Evolutionary conservation across 1,140 invertebrate genomes (phyloP), one percentile per base, ranked within the genome.

Genomic region (Trachymyrmex cornetzi): DNA sequence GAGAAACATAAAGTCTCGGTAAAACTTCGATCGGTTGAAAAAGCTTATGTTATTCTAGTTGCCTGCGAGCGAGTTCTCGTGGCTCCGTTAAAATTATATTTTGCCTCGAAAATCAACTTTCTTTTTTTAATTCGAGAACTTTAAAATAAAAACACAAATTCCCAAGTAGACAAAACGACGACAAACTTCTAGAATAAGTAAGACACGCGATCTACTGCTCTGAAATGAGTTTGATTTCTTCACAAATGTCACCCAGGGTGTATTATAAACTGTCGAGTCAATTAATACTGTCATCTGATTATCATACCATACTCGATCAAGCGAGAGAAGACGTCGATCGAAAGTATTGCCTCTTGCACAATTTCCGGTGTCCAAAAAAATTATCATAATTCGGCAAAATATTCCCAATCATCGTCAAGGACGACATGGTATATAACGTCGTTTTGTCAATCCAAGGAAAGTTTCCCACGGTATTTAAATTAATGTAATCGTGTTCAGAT

Each of bases 381-480:
- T 71, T 81, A 81, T 6, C 77, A 81, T 57, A 57, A 71, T 57
- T 24, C 64, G 48, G 1, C 44, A 11, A 72, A 74, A 12, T 19
- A 16, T 74, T 84, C 53, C 24, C 69, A 61, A 38, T 50, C 34
- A 34, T 12, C 30, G 69, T 24, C 34, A 44, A 82, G 67, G 55
- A 30, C 64, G 64, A 19, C 19, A 48, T 38, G 59, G 16, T 24
- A n/a, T 19, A 12, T 30, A 82, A 3, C 66, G 30, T 27, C 67
- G 22, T 71, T 38, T 34, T 24, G 34, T 38, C 22, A 6, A 14
- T 30, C 44, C 1, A 9, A 24, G 27, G 16, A 48, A 30, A 30
- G 34, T 82, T 84, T 74, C 80, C 63, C 80, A 74, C 80, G 69
- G 55, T 24, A 75, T 38, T 84, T 74, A 75, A 84, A 75, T 75